A percentile compares a stretch with the other conserved stretches of the same genome.
These are phyloP conservation scores for Cranoglanis bouderius DNA, from an alignment of 2,113 vertebrate species.

Conservation along the genomic window DNA sequence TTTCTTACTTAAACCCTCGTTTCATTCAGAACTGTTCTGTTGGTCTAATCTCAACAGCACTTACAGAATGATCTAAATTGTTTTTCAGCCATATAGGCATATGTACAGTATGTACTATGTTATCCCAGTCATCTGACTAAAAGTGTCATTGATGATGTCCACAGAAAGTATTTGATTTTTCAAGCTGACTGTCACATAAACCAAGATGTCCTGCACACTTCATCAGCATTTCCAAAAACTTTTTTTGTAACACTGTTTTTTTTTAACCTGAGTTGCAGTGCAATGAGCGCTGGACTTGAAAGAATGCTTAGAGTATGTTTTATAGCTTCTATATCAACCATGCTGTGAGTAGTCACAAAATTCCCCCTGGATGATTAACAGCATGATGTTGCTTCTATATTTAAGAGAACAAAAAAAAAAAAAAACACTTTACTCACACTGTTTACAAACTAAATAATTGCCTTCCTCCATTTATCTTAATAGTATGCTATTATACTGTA, in stretches of 20 bases:
- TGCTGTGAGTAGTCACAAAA: background rate
- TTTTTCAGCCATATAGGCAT: background rate
- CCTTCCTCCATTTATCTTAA: background rate
- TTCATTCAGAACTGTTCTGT: background rate
- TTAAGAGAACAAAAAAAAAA: background rate
- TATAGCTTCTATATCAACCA: background rate
- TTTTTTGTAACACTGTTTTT: background rate
- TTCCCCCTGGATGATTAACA: background rate
- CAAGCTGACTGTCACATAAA: background rate
- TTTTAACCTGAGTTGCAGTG: background rate
- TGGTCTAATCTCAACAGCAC: background rate
- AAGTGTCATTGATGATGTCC: background rate
- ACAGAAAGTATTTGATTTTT: background rate
- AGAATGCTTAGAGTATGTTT: background rate
- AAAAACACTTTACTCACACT: background rate
- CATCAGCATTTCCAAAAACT: background rate
- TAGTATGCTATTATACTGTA: background rate
- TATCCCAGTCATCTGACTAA: background rate
- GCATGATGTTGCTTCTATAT: background rate
- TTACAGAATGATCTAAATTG: background rate
- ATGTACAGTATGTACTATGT: background rate
- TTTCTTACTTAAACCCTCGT: background rate
- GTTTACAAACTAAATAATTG: constrained; percentile 1
- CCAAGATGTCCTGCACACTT: background rate
- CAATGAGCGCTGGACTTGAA: background rate